Percentiles rank a stretch among this genome's conserved stretches.
These are phyloP conservation scores for Drosophila picticornis DNA, from an alignment of 2,888 invertebrate species.

Conservation along the genomic window DNA sequence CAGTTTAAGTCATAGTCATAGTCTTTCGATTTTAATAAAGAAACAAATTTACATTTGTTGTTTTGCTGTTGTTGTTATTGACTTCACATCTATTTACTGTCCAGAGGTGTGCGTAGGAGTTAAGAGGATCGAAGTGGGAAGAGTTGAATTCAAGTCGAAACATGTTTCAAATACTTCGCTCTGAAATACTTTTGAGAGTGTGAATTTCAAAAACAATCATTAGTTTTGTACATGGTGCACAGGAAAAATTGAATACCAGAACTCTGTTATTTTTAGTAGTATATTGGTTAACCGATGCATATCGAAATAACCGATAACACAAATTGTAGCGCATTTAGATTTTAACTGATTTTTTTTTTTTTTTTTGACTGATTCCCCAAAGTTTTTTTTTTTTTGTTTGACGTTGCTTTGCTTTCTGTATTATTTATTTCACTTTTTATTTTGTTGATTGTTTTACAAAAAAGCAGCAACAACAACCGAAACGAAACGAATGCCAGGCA, in stretches of 20 bases:
- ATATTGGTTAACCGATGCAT: background rate
- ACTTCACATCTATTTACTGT: no score
- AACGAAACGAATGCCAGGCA: conserved; percentile 43
- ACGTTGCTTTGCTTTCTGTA: conserved; percentile 55
- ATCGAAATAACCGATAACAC: background rate
- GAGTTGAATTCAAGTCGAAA: background rate
- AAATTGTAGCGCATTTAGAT: conserved; percentile 50
- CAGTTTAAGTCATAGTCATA: no score
- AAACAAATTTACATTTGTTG: no score
- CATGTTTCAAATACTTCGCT: background rate
- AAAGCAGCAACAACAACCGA: conserved; percentile 51
- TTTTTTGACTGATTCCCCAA: conserved; percentile 24
- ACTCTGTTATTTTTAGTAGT: background rate
- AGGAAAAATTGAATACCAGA: background rate
- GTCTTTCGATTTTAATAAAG: no score
- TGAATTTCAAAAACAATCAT: background rate
- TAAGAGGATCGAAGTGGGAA: no score
- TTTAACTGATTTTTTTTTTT: conserved; percentile 28
- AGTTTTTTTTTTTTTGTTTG: conserved; percentile 28
- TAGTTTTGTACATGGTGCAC: background rate
- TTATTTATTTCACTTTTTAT: conserved; percentile 68
- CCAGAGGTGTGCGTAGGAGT: no score
- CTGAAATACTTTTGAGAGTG: background rate
- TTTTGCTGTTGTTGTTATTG: no score
- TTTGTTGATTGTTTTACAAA: conserved; percentile 77